Evolutionary conservation across 2,113 vertebrate species (phyloP).

Genomic region (Tyto alba): DNA sequence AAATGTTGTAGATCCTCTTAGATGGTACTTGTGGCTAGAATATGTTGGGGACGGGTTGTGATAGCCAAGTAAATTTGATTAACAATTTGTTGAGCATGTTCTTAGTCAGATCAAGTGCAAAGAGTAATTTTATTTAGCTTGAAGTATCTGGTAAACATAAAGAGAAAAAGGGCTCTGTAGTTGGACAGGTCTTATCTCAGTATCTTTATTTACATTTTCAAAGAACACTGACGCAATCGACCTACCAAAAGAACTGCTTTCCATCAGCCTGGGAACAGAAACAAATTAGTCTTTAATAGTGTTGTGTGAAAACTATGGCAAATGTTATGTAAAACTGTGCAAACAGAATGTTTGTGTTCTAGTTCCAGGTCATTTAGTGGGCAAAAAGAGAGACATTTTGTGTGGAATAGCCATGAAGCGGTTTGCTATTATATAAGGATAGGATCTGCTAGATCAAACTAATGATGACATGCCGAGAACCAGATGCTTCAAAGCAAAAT

Average conservation of each 20-base stretch:
- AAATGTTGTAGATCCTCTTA: background rate
- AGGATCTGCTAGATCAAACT: conserved; percentile 25
- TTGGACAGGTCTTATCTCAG: conserved; percentile 51
- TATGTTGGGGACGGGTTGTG: background rate
- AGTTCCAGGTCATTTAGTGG: conserved; percentile 61
- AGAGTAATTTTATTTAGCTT: conserved; percentile 54
- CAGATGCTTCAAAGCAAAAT: conserved; percentile 46
- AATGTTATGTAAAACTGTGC: conserved; percentile 61
- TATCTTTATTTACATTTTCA: conserved; percentile 65
- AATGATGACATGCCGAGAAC: background rate
- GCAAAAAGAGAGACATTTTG: conserved; percentile 37
- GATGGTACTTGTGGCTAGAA: background rate
- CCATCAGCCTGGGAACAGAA: conserved; percentile 52
- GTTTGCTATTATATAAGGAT: conserved; percentile 27
- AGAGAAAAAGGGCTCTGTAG: conserved; percentile 18
- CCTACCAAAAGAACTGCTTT: conserved; percentile 54
- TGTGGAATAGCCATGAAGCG: conserved; percentile 30
- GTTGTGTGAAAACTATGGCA: conserved; percentile 51
- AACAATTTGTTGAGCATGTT: background rate
- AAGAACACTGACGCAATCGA: conserved; percentile 49
- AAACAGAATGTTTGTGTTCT: conserved; percentile 58
- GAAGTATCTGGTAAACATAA: conserved; percentile 54
- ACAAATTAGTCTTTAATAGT: conserved; percentile 52
- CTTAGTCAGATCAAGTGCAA: background rate
- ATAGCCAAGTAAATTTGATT: background rate